Conservation (phyloP, 2,797 vertebrate species). For the Poecile montanus region DNA sequence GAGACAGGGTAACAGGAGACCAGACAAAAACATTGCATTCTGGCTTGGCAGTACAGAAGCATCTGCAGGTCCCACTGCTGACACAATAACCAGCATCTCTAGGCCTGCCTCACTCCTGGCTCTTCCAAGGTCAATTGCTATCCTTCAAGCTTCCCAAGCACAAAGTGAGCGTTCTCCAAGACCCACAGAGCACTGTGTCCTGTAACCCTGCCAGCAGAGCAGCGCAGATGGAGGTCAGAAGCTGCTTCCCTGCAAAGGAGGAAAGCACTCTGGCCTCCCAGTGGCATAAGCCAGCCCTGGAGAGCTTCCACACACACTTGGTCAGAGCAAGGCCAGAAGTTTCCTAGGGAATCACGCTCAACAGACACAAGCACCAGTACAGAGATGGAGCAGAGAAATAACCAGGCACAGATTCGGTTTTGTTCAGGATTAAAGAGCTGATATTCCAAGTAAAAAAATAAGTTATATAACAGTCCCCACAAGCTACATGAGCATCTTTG, state of each 20-base stretch:
- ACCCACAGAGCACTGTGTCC: neutral
- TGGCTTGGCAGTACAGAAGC: rapidly evolving
- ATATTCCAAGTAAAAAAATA: slow-evolving; percentile 19
- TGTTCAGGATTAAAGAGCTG: neutral
- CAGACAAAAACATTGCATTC: neutral
- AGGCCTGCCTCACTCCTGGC: neutral
- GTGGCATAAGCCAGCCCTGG: rapidly evolving
- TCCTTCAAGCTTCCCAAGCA: neutral
- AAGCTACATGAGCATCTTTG: neutral
- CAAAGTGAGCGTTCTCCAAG: rapidly evolving
- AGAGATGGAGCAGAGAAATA: neutral
- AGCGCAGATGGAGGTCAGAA: rapidly evolving
- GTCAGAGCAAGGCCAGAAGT: neutral
- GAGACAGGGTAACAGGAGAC: neutral
- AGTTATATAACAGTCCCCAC: slow-evolving; percentile 35
- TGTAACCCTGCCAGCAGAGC: rapidly evolving
- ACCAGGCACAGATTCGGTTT: neutral
- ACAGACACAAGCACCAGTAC: neutral
- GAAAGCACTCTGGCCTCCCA: rapidly evolving
- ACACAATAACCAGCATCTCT: rapidly evolving
- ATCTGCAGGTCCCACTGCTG: neutral
- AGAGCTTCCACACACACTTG: neutral
- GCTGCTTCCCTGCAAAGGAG: neutral
- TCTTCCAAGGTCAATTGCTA: neutral
- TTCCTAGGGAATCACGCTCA: neutral